Evolutionary conservation across 92 coral and sea anemone genomes (phyloP).

Genomic region (Siderastrea siderea): DNA sequence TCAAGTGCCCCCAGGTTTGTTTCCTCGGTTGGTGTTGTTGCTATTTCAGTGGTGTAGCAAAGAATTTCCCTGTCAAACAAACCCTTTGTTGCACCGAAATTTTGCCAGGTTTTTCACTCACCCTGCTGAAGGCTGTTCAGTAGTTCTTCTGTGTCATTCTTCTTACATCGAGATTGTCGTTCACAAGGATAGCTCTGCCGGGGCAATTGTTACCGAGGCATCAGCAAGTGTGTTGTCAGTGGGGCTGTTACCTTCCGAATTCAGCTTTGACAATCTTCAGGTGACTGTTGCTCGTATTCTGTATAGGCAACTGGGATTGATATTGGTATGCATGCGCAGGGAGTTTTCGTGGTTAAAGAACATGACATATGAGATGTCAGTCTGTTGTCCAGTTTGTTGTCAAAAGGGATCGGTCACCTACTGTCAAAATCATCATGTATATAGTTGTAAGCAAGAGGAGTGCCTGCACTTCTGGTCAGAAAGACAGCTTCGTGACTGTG

Average conservation of each 20-base stretch:
- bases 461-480: constrained; percentile 56
- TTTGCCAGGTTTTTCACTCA: constrained; percentile 47
- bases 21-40: constrained; percentile 56
- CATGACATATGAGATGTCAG: constrained; percentile 28
- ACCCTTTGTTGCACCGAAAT: constrained; percentile 41
- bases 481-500: background rate
- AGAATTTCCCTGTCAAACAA: background rate
- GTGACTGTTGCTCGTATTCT: constrained; percentile 23
- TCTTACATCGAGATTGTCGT: constrained; percentile 31
- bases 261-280: background rate
- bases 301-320: constrained; percentile 20
- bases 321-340: constrained; percentile 52
- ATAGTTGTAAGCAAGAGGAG: constrained; percentile 40
- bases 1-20: constrained; percentile 52
- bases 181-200: constrained; percentile 10
- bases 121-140: constrained; percentile 32
- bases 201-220: no score
- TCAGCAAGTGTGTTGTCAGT: background rate
- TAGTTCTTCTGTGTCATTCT: constrained; percentile 33
- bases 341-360: constrained; percentile 60
- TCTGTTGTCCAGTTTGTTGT: constrained; percentile 63
- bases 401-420: constrained; percentile 2
- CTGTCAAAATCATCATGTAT: constrained; percentile 14
- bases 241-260: background rate
- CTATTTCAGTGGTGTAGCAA: constrained; percentile 46